Conservation (phyloP, 2,113 vertebrate species). For the Amazona guildingii region DNA sequence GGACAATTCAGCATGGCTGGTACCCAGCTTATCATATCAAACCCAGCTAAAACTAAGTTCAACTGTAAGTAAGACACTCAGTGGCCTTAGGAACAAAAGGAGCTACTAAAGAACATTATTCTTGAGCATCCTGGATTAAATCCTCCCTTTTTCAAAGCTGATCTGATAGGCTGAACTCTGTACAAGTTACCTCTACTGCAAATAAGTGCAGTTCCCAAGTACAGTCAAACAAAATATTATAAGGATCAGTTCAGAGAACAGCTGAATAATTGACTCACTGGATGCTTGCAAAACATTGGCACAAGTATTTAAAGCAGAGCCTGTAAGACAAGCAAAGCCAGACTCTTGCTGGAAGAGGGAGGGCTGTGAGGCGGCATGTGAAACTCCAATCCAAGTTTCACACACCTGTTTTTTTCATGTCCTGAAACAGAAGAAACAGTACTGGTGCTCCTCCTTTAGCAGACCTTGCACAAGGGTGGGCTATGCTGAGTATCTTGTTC, state of each 20-base stretch:
- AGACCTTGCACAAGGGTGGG: background rate
- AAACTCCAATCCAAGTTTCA: background rate
- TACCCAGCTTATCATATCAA: background rate
- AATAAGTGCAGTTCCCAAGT: background rate
- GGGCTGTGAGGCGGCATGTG: rapidly evolving
- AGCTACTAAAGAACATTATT: background rate
- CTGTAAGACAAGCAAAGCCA: background rate
- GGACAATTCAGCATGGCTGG: background rate
- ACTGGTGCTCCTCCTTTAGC: background rate
- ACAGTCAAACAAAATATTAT: background rate
- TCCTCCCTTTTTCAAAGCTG: background rate
- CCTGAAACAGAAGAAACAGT: background rate
- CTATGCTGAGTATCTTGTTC: background rate
- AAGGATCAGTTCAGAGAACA: background rate
- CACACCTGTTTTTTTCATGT: rapidly evolving
- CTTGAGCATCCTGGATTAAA: background rate
- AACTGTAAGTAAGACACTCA: background rate
- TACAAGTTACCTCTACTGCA: background rate
- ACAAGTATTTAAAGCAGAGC: background rate
- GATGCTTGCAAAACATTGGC: background rate
- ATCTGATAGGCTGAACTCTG: background rate
- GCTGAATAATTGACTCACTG: background rate
- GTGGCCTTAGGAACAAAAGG: background rate
- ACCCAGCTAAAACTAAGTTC: background rate
- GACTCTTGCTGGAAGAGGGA: background rate